phyloP scores from a whole-genome alignment of 1,140 invertebrate genomes.

The Aphis gossypii region DNA sequence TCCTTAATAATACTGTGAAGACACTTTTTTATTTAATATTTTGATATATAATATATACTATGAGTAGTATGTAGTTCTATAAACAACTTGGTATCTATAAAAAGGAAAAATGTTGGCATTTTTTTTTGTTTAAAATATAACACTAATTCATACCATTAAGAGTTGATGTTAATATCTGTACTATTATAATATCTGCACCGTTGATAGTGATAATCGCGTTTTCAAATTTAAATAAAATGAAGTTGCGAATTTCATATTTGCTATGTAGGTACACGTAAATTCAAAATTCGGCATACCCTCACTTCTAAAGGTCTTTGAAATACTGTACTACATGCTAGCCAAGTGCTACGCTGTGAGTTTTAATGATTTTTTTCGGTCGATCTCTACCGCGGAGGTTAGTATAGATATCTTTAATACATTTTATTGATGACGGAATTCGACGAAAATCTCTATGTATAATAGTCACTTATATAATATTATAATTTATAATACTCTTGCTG shows the following conservation, averaged over 20 bases:
- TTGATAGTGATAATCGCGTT: not conserved
- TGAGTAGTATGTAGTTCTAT: not conserved
- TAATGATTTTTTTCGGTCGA: not conserved
- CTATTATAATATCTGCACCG: not conserved
- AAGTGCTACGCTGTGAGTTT: not conserved
- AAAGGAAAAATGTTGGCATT: not conserved
- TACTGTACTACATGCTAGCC: not conserved
- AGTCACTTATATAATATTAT: not conserved
- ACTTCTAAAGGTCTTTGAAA: no score
- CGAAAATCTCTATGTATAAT: not conserved
- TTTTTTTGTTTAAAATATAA: not conserved
- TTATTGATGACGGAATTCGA: not conserved
- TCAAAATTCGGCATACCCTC: not conserved
- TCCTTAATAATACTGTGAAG: not conserved
- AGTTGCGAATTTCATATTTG: not conserved
- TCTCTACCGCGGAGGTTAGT: not conserved
- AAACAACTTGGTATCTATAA: not conserved
- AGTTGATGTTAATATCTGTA: not conserved
- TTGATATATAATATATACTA: not conserved
- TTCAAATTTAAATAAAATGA: not conserved
- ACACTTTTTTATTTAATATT: not conserved
- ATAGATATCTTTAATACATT: no score
- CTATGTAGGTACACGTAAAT: not conserved
- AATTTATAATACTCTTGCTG: not conserved
- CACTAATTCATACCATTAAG: not conserved